Conservation (phyloP, 2,797 vertebrate genomes). For the Onychomys leucogaster region DNA sequence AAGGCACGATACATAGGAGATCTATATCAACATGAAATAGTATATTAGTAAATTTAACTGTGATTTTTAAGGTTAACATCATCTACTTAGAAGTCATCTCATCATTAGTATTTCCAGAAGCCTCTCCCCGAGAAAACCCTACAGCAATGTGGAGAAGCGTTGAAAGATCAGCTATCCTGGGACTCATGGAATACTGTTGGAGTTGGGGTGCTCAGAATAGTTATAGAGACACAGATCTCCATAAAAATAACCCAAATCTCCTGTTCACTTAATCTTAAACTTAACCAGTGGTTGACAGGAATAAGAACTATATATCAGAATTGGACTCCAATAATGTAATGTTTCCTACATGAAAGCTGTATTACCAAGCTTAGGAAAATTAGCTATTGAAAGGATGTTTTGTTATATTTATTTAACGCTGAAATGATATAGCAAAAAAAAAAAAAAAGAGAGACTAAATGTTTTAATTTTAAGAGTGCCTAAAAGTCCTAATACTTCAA, state of each 20-base stretch:
- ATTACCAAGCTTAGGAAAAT: constrained; percentile 41
- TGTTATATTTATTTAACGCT: constrained; percentile 41
- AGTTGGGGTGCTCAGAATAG: not conserved
- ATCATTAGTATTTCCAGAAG: constrained; percentile 45
- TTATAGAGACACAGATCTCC: not conserved
- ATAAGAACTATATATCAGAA: constrained; percentile 42
- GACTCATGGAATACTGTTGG: not conserved
- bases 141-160: constrained; percentile 2
- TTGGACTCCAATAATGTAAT: not conserved
- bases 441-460: constrained; percentile 57
- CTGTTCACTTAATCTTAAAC: constrained; percentile 43
- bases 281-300: constrained; percentile 23
- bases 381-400: constrained; percentile 37
- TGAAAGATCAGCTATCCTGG: not conserved
- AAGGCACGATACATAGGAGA: not conserved
- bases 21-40: not conserved
- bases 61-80: constrained; percentile 20
- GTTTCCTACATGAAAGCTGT: constrained; percentile 33
- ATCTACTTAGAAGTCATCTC: constrained; percentile 38
- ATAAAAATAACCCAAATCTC: constrained; percentile 25
- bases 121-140: constrained; percentile 21
- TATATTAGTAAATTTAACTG: constrained; percentile 25
- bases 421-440: constrained; percentile 44
- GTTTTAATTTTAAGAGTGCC: constrained; percentile 20
- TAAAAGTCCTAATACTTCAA: constrained; percentile 37